Percentiles rank a stretch among this genome's conserved stretches.
Evolutionary conservation across 2,797 vertebrate species (phyloP).

Genomic region (Ceryle rudis): DNA sequence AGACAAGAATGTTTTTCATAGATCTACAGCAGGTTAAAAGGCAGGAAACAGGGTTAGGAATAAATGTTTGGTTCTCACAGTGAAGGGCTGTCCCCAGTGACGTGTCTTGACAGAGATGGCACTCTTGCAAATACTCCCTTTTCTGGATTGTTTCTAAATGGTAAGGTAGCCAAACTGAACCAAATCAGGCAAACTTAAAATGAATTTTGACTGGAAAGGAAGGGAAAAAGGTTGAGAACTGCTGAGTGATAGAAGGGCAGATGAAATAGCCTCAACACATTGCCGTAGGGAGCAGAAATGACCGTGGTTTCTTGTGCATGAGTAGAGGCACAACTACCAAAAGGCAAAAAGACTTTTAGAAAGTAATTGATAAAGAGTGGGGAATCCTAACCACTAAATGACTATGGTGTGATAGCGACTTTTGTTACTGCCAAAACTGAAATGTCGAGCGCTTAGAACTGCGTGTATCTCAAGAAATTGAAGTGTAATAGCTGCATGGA

Average conservation of each 20-base stretch:
- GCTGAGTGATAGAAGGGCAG: neutral
- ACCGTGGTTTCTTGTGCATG: neutral
- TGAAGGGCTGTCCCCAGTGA: neutral
- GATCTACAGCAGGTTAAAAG: neutral
- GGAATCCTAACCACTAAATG: neutral
- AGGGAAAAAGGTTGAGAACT: neutral
- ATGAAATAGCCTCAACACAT: neutral
- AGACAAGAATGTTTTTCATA: neutral
- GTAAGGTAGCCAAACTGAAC: neutral
- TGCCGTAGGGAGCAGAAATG: neutral
- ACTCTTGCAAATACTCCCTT: neutral
- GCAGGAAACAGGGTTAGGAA: neutral
- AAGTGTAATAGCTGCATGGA: neutral
- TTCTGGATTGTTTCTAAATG: neutral
- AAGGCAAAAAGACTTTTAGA: neutral
- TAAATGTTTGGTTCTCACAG: neutral
- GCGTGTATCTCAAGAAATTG: neutral
- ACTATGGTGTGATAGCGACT: neutral
- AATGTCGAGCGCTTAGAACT: neutral
- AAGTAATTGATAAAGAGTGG: neutral
- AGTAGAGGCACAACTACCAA: neutral
- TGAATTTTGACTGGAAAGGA: neutral
- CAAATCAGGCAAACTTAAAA: neutral
- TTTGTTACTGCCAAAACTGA: neutral
- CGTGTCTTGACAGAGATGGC: neutral